These are phyloP conservation scores for Tarsius wallacei DNA, from an alignment of 2,797 vertebrate genomes.

Conservation along the genomic window DNA sequence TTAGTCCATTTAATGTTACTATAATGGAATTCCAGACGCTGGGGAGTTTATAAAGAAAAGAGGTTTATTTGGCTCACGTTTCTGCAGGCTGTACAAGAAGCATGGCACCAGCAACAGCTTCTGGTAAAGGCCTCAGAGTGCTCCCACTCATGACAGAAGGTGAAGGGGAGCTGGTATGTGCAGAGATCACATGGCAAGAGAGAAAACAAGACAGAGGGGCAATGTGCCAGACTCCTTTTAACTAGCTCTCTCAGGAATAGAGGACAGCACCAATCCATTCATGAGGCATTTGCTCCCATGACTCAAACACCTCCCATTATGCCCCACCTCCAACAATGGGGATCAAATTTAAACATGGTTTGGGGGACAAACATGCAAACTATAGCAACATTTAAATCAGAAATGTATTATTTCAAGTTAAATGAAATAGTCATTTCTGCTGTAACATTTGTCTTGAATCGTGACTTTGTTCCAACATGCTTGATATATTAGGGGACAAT, in stretches of 20 bases:
- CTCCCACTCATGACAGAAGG: too few species aligned
- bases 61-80: too few species aligned
- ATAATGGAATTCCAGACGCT: too few species aligned
- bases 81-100: too few species aligned
- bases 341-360: background rate
- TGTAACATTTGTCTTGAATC: background rate
- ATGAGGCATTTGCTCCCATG: background rate
- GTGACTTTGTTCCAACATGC: background rate
- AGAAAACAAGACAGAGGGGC: background rate
- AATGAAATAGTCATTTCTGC: constrained; percentile 12
- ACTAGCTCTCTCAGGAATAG: background rate
- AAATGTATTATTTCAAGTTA: constrained; percentile 42
- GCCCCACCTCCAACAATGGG: background rate
- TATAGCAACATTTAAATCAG: background rate
- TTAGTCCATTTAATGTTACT: too few species aligned
- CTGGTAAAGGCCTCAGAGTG: too few species aligned
- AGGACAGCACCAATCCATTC: background rate
- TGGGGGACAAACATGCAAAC: background rate
- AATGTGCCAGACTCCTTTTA: background rate
- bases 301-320: background rate
- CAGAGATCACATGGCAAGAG: background rate
- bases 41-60: too few species aligned
- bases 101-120: too few species aligned
- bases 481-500: background rate
- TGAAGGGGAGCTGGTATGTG: background rate